Conservation (phyloP, 1,140 invertebrate genomes). For the Condylostylus longicornis region DNA sequence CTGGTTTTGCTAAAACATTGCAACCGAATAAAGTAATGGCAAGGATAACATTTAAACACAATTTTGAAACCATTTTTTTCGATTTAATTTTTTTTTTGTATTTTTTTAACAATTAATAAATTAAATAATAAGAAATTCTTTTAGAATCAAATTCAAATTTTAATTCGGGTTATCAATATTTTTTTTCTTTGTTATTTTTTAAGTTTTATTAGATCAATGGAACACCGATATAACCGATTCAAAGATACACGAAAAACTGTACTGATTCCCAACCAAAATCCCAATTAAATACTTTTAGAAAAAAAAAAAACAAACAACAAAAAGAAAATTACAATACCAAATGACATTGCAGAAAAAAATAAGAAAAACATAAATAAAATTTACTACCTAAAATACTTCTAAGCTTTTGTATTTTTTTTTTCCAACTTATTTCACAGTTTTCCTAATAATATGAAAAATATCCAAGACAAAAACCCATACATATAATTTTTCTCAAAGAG, state of each 20-base stretch:
- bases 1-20: constrained; percentile 20
- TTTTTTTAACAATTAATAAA: constrained; percentile 4
- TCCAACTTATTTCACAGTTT: too few relatives aligned
- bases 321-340: too few relatives aligned
- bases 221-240: constrained; percentile 26
- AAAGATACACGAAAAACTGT: constrained; percentile 32
- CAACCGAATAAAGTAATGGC: constrained; percentile 19
- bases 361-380: too few relatives aligned
- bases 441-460: too few relatives aligned
- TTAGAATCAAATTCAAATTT: constrained; percentile 6
- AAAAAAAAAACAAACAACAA: too few relatives aligned
- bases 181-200: too few relatives aligned
- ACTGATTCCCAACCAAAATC: constrained; percentile 27
- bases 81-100: constrained; percentile 9
- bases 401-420: too few relatives aligned
- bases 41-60: constrained; percentile 22
- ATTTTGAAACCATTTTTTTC: constrained; percentile 25
- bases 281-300: constrained; percentile 28
- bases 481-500: too few relatives aligned
- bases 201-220: too few relatives aligned
- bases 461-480: too few relatives aligned
- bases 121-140: constrained; percentile 1
- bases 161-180: background rate
- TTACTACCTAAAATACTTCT: too few relatives aligned
- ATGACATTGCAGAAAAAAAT: too few relatives aligned